Percentiles rank a stretch among this genome's conserved stretches.
Conservation (phyloP, 2,113 vertebrate genomes). For the Arenaria interpres region DNA sequence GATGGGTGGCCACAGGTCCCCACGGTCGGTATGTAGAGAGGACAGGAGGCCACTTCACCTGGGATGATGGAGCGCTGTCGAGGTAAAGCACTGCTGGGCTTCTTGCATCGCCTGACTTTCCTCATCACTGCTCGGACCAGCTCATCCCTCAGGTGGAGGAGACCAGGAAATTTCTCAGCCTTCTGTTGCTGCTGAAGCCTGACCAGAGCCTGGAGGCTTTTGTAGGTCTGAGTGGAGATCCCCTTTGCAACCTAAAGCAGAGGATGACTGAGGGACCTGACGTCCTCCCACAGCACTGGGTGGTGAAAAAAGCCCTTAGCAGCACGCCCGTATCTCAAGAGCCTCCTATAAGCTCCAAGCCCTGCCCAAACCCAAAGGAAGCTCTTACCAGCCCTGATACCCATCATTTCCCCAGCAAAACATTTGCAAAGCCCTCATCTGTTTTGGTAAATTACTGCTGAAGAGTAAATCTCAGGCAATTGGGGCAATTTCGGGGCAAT, state of each 20-base stretch:
- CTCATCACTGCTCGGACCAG: constrained; percentile 20
- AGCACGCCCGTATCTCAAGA: neutral
- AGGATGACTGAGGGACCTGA: neutral
- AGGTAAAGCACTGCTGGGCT: neutral
- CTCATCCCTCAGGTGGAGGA: constrained; percentile 48
- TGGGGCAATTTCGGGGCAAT: neutral
- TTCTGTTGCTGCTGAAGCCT: constrained; percentile 57
- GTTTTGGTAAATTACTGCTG: neutral
- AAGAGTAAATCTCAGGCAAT: neutral
- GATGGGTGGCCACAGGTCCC: neutral
- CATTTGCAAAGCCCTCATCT: neutral
- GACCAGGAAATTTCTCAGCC: constrained; percentile 34
- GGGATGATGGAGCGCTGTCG: neutral
- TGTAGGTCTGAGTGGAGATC: constrained; percentile 53
- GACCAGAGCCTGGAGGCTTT: constrained; percentile 52
- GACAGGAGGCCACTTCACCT: neutral
- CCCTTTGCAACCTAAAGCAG: constrained; percentile 63
- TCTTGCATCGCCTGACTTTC: constrained; percentile 27
- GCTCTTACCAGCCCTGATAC: neutral
- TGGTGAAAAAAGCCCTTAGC: neutral
- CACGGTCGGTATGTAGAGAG: fast-evolving
- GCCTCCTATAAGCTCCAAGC: neutral
- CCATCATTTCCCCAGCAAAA: neutral
- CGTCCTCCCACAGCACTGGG: fast-evolving
- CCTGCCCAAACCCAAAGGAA: neutral